Percentiles rank a stretch among this genome's conserved stretches.
Evolutionary conservation across 1,140 invertebrate genomes (phyloP).

Genomic region (Cotesia vestalis): DNA sequence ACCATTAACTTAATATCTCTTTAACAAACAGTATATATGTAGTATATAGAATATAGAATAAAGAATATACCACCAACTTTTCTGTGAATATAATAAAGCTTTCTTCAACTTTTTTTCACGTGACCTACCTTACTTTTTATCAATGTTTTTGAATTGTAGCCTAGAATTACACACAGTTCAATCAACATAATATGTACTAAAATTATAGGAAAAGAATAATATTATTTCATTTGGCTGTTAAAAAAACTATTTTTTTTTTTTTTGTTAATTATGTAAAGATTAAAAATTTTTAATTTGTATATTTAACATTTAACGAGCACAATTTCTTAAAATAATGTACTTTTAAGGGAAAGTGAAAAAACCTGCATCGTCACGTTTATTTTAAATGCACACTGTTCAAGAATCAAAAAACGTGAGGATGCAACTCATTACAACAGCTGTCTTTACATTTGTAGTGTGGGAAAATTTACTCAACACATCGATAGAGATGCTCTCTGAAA

Average conservation of each 20-base stretch:
- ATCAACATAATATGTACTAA: too few relatives aligned
- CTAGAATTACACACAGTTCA: too few relatives aligned
- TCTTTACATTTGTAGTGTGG: conserved; percentile 52
- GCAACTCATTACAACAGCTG: conserved; percentile 66
- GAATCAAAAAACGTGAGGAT: conserved; percentile 57
- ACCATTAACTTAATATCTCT: conserved; percentile 31
- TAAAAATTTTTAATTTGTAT: background rate
- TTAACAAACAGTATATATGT: background rate
- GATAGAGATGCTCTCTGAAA: conserved; percentile 32
- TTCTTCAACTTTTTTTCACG: conserved; percentile 45
- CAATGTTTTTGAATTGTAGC: conserved; percentile 38
- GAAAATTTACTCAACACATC: conserved; percentile 55
- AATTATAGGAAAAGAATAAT: too few relatives aligned
- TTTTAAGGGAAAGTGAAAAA: conserved; percentile 34
- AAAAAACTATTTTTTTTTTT: conserved; percentile 22
- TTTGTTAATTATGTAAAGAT: background rate
- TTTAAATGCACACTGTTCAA: conserved; percentile 27
- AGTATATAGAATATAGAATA: background rate
- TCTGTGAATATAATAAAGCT: conserved; percentile 15
- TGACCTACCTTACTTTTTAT: conserved; percentile 53
- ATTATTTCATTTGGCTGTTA: background rate
- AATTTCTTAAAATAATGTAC: background rate
- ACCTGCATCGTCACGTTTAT: conserved; percentile 61
- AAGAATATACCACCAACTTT: conserved; percentile 21
- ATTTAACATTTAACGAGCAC: background rate